Evolutionary conservation across 2,113 vertebrate genomes (phyloP), one percentile per base, ranked within the genome.

Genomic region (Eira barbara): DNA sequence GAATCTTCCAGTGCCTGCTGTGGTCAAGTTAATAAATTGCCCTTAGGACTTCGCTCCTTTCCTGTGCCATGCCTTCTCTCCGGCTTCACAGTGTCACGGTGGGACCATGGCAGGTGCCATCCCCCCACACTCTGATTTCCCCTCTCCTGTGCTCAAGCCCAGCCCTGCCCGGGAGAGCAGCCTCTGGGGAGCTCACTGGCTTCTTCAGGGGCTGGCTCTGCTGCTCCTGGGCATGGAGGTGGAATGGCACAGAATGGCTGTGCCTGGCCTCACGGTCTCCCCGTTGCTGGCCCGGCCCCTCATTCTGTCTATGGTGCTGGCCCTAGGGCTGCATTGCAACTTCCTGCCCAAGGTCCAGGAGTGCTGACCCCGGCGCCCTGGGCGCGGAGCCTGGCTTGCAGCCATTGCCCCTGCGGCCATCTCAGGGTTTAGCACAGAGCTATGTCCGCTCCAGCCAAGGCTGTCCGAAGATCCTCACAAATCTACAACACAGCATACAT

Each of bases 201-300:
- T 15, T 65, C n/a, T 4, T 3, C 15, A 0, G 10, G 73, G 45
- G 31, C 42, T 67, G 49, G 1, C 29, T 18, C 4, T 49, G 55
- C 52, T 57, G 42, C 12, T 25, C 12, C 27, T 11, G 13, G 71
- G 17, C 2, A 0, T 36, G 27, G 29, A n/a, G 47, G 17, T 65
- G 18, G n/a, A 25, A 59, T 6, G 17, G 63, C 45, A 18, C 13
- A 15, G 21, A 47, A 25, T 0, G 31, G 4, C 27, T 11, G 45
- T 13, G 21, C 4, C 20, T 36, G 5, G 5, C 15, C 31, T 39
- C 2, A 20, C 0, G 9, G 39, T 12, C 10, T 6, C 6, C n/a
- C n/a, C 4, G 29, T 49, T 52, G 63, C 78, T 25, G 25, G 49
- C 15, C 18, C 3, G 55, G 20, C 8, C 34, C 17, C 39, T 63